Percentiles rank a stretch among this genome's conserved stretches.
phyloP scores from a whole-genome alignment of 2,797 vertebrate species.

The Podarcis lilfordi region DNA sequence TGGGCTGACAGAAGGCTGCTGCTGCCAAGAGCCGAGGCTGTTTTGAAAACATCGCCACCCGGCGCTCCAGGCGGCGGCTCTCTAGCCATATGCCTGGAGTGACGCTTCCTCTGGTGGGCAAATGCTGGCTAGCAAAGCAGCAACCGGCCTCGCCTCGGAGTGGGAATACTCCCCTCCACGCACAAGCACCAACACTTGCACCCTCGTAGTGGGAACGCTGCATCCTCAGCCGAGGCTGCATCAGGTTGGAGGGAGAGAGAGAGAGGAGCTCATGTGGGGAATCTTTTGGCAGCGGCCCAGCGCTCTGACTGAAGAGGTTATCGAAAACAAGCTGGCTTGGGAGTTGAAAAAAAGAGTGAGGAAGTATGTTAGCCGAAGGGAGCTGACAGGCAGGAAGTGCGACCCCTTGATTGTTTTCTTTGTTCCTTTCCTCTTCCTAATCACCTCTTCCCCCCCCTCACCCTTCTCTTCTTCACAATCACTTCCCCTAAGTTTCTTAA shows the following conservation, averaged over 20 bases:
- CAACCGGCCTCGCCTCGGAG: background rate
- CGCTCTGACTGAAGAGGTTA: background rate
- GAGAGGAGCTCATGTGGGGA: background rate
- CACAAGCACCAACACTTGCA: background rate
- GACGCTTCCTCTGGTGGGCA: background rate
- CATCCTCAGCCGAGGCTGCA: background rate
- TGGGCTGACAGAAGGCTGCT: background rate
- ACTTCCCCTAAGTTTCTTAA: slow-evolving; percentile 2
- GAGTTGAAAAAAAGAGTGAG: background rate
- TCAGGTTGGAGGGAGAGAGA: slow-evolving; percentile 14
- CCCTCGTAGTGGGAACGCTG: background rate
- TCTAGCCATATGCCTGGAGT: fast-evolving
- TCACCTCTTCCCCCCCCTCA: fast-evolving
- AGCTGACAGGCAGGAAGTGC: background rate
- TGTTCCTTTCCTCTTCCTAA: background rate
- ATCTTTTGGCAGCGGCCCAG: background rate
- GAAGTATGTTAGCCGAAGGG: background rate
- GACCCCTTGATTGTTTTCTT: no score
- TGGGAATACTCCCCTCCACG: no score
- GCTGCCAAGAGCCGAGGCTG: background rate
- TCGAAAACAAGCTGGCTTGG: background rate
- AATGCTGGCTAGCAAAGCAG: background rate
- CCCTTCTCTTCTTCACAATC: background rate
- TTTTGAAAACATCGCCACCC: background rate
- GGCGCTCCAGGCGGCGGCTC: background rate